These are phyloP conservation scores for Allacma fusca DNA, from an alignment of 2,888 invertebrate species.

Conservation along the genomic window DNA sequence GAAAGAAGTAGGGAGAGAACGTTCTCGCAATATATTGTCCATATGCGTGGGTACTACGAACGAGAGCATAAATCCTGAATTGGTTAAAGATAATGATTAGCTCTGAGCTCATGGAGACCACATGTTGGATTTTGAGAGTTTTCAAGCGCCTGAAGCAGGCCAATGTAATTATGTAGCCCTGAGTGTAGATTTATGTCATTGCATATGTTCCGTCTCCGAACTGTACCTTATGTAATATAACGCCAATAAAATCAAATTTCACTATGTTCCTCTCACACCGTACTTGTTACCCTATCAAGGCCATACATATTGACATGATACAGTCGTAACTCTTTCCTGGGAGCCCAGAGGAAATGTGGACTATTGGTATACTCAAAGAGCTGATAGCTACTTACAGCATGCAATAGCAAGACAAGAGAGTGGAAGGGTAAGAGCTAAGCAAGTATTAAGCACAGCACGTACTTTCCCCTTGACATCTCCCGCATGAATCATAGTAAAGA, in stretches of 20 bases:
- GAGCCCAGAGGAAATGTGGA: no score
- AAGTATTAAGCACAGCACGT: not conserved
- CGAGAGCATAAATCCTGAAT: conserved; percentile 6
- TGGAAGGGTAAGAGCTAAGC: no score
- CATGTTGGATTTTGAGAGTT: conserved; percentile 13
- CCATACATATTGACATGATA: no score
- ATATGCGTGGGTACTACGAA: no score
- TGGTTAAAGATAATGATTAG: conserved; percentile 22
- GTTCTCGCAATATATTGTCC: no score
- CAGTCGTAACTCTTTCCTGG: no score
- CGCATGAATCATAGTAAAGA: conserved; percentile 12
- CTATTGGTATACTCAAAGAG: no score
- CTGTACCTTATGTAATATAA: not conserved
- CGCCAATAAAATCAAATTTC: conserved; percentile 24
- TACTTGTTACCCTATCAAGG: no score
- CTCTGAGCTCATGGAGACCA: conserved; percentile 16
- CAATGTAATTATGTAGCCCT: conserved; percentile 15
- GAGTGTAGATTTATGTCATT: not conserved
- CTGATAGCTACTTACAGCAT: no score
- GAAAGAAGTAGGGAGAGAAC: no score
- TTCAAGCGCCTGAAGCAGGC: not conserved
- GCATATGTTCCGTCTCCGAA: not conserved
- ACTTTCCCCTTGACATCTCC: conserved; percentile 4
- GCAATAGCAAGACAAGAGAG: no score
- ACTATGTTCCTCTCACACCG: not conserved